Evolutionary conservation across 1,140 invertebrate species (phyloP), one percentile per base, ranked within the genome.

Genomic region (Caenorhabditis latens): DNA sequence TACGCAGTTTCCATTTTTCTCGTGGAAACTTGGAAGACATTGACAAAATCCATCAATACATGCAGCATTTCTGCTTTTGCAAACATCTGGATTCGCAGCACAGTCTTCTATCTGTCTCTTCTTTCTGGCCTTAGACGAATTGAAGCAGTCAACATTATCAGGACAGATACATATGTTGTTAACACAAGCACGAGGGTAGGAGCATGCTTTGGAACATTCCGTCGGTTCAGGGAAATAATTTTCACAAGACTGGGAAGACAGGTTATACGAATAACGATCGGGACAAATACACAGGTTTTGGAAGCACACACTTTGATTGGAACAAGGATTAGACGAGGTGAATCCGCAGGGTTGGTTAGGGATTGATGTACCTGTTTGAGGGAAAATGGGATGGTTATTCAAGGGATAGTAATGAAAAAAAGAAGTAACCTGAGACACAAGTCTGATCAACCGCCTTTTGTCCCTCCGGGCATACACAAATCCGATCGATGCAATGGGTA

Each of bases 401-500:
- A 79, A 19, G n/a, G 46, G 43, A 50, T 24, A 79, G 71, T 24
- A 50, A 50, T 50, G 40, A 43, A 79, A 43, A 11, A 40, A 79
- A 79, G 53, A 53, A 84, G 61, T 87, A 84, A 91, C 91, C 91
- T 84, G 90, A 83, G 19, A 92, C 91, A 86, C 91, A 92, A 84
- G 88, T 91, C 85, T 91, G 91, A 43, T 92, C 91, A 21, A 92
- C 87, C 24, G 92, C 90, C 19, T 87, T 88, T 4, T 90, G 86
- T 65, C 91, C 91, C 50, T 90, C 84, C 21, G 91, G 91, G 71
- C 91, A 92, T 7, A 91, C 90, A 82, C 91, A 92, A 71, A 91
- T 88, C 13, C 90, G 79, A 75, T 90, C 90, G 48, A 91, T 84
- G 84, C 91, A 92, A 67, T 65, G 63, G 14, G 92, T 89, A 14